Base-by-base conservation (phyloP, 2,113 vertebrate species). In the Vimba vimba region DNA sequence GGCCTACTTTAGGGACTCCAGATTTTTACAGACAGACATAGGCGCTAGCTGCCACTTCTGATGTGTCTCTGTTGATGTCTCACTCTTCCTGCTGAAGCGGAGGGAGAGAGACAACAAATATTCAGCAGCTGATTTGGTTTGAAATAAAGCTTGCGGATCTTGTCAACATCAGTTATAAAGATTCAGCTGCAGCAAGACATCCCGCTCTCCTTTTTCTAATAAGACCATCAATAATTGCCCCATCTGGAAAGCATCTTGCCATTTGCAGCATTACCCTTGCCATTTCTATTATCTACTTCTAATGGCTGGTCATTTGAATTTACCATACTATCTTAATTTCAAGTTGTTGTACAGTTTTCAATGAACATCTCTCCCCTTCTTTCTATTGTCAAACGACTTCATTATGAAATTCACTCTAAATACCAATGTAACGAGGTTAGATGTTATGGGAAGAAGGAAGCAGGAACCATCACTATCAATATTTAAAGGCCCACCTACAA, bases 61-160 rank as follows among this genome's bases (percentile, higher is more conserved):
- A 86, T 86, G 87, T 75, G 64, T 86, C 79, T 36, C 47, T 60
- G 79, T 84, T 84, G 81, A 84, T 84, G 75, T 79, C 81, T 88
- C 45, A 79, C 52, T 86, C 74, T 82, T 66, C 79, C 30, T 6
- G 25, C 62, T 69, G 60, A 66, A 33, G 84, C 25, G 12, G 57
- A 69, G 52, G 33, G 33, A 81, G 60, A 68, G 79, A 66, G 52
- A 79, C 60, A 82, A 77, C 83, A 77, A 82, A 82, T 39, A 79
- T 85, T 79, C 74, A 59, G 64, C 83, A 82, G 69, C 73, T 62
- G 78, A 59, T 81, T 81, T 80, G 64, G 66, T 79, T 69, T 86
- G 78, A 80, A 81, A 80, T 71, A 13, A 86, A 77, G 78, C 85
- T 85, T 55, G 74, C 12, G 68, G 50, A 74, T 86, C 85, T 80